Percentiles rank a stretch among this genome's conserved stretches.
These are phyloP conservation scores for Micronycteris hirsuta DNA, from an alignment of 2,113 vertebrate species.

Conservation along the genomic window DNA sequence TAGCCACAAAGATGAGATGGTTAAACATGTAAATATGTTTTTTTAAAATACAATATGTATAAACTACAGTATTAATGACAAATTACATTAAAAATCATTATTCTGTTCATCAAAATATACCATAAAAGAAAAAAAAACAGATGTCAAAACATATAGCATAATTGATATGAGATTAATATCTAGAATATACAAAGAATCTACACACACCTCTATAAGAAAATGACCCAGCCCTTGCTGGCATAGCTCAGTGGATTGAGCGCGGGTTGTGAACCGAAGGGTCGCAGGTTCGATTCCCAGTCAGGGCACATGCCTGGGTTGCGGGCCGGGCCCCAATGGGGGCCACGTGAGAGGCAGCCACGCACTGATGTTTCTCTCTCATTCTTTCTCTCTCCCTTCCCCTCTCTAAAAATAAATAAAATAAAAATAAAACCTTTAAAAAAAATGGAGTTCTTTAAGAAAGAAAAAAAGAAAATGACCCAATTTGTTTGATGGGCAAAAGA, in stretches of 20 bases:
- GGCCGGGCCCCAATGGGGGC: too few relatives aligned
- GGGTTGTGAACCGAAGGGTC: too few relatives aligned
- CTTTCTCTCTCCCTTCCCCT: too few relatives aligned
- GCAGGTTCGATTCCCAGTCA: too few relatives aligned
- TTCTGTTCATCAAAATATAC: neutral
- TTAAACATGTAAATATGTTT: neutral
- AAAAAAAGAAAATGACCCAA: neutral
- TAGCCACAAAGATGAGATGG: neutral
- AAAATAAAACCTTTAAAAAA: too few relatives aligned
- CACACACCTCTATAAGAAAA: neutral
- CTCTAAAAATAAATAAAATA: too few relatives aligned
- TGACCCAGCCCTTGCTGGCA: too few relatives aligned
- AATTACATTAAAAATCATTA: conserved; percentile 24
- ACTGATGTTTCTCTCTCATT: too few relatives aligned
- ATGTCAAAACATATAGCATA: neutral
- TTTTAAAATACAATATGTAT: neutral
- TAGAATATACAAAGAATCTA: neutral
- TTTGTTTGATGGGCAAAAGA: neutral
- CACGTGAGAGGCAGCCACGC: too few relatives aligned
- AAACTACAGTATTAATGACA: neutral
- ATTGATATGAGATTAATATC: neutral
- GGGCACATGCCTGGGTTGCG: too few relatives aligned
- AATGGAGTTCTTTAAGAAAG: too few relatives aligned
- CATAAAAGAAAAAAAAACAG: neutral
- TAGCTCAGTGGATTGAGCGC: too few relatives aligned